Conservation (phyloP, 2,888 invertebrate species). For the Ormyrus nitidulus region DNA sequence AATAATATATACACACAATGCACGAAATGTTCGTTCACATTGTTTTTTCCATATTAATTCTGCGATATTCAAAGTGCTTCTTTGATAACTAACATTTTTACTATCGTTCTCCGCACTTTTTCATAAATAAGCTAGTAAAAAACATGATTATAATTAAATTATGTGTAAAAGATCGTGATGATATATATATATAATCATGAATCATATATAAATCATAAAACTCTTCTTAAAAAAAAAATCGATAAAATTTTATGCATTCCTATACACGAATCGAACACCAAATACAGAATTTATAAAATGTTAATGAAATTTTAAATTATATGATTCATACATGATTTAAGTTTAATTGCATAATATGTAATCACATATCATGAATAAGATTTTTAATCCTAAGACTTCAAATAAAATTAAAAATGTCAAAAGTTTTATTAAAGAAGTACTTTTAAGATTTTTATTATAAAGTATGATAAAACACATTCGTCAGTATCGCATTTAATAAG, state of each 20-base stretch:
- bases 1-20: constrained; percentile 9
- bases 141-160: constrained; percentile 35
- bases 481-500: constrained; percentile 43
- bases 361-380: constrained; percentile 18
- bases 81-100: constrained; percentile 12
- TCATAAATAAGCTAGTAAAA: constrained; percentile 12
- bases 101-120: neutral
- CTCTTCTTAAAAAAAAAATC: neutral
- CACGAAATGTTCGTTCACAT: constrained; percentile 2
- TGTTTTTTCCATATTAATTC: constrained; percentile 38
- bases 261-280: constrained; percentile 9
- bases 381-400: constrained; percentile 5
- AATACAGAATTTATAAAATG: constrained; percentile 25
- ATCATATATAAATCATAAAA: constrained; percentile 33
- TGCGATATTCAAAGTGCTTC: constrained; percentile 35
- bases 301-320: neutral
- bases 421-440: constrained; percentile 25
- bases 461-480: constrained; percentile 31
- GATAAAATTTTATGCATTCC: neutral
- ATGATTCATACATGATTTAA: constrained; percentile 20
- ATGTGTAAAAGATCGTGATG: constrained; percentile 22
- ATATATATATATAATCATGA: constrained; percentile 30
- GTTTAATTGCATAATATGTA: constrained; percentile 1
- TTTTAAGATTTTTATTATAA: constrained; percentile 24
- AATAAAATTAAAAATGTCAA: neutral